These are phyloP conservation scores for Gallinago paraguaiae DNA, from an alignment of 2,113 vertebrate species.

Conservation along the genomic window DNA sequence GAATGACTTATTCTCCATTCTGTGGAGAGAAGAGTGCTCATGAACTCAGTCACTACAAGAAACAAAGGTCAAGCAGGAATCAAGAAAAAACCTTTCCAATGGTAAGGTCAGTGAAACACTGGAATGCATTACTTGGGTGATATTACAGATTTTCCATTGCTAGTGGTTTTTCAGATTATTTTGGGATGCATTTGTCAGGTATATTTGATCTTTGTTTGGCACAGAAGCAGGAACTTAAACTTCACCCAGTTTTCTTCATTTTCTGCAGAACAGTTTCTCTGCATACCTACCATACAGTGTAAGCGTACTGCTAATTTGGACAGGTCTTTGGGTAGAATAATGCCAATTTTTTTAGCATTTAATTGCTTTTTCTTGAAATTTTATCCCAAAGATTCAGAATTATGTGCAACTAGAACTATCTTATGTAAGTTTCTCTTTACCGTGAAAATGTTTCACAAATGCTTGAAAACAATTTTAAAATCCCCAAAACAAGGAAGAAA, in stretches of 20 bases:
- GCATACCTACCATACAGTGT: not conserved
- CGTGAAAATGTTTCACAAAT: not conserved
- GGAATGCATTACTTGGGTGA: not conserved
- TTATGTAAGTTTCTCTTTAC: not conserved
- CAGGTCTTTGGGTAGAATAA: not conserved
- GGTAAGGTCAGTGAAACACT: not conserved
- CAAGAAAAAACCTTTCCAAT: not conserved
- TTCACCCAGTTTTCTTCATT: not conserved
- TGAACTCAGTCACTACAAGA: not conserved
- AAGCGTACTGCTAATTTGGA: not conserved
- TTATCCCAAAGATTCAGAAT: not conserved
- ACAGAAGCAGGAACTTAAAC: not conserved
- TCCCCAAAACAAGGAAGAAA: not conserved
- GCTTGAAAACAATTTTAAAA: not conserved
- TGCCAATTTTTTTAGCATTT: not conserved
- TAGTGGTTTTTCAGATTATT: not conserved
- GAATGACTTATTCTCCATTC: not conserved
- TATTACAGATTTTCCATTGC: not conserved
- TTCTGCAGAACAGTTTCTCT: not conserved
- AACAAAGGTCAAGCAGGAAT: not conserved
- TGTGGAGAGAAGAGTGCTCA: not conserved
- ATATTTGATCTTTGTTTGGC: not conserved
- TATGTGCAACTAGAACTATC: not conserved
- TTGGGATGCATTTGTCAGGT: not conserved
- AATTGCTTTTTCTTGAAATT: not conserved